A percentile compares a stretch with the other conserved stretches of the same genome.
These are phyloP conservation scores for Athalia circularis DNA, from an alignment of 2,888 invertebrate genomes.

Conservation along the genomic window DNA sequence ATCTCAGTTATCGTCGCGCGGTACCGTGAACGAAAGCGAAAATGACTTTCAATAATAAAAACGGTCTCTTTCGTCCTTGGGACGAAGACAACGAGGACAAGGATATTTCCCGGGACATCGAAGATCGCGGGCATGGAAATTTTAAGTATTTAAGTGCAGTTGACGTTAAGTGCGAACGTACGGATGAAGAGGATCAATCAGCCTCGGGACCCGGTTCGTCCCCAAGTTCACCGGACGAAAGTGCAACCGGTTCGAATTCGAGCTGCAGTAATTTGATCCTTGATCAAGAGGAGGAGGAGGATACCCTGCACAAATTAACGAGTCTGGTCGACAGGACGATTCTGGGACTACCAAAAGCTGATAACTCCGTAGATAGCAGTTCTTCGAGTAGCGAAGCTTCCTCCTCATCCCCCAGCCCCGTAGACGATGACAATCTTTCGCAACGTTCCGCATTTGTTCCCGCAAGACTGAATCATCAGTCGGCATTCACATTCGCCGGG, in stretches of 20 bases:
- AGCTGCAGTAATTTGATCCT: too few relatives aligned
- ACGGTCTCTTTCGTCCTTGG: slow-evolving; percentile 64
- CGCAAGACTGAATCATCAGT: slow-evolving; percentile 24
- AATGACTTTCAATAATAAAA: slow-evolving; percentile 25
- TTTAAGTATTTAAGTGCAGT: background rate
- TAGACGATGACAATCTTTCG: slow-evolving; percentile 19
- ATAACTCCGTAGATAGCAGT: slow-evolving; percentile 33
- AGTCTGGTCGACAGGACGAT: slow-evolving; percentile 52
- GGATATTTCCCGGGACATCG: background rate
- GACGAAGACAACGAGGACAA: slow-evolving; percentile 39
- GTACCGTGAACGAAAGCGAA: background rate
- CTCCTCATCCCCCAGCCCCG: slow-evolving; percentile 13
- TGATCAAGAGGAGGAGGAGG: slow-evolving; percentile 42
- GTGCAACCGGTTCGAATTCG: too few relatives aligned
- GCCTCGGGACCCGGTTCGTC: too few relatives aligned
- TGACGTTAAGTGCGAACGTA: slow-evolving; percentile 44
- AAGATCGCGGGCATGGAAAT: background rate
- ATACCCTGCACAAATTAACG: slow-evolving; percentile 51
- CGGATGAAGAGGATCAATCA: background rate
- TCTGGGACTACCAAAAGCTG: slow-evolving; percentile 24
- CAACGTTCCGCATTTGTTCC: slow-evolving; percentile 37
- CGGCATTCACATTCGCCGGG: slow-evolving; percentile 46
- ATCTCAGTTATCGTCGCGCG: too few relatives aligned
- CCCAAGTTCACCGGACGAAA: too few relatives aligned
- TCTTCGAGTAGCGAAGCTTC: slow-evolving; percentile 25